Evolutionary conservation across 2,797 vertebrate genomes (phyloP).

Genomic region (Pangasius macronema): DNA sequence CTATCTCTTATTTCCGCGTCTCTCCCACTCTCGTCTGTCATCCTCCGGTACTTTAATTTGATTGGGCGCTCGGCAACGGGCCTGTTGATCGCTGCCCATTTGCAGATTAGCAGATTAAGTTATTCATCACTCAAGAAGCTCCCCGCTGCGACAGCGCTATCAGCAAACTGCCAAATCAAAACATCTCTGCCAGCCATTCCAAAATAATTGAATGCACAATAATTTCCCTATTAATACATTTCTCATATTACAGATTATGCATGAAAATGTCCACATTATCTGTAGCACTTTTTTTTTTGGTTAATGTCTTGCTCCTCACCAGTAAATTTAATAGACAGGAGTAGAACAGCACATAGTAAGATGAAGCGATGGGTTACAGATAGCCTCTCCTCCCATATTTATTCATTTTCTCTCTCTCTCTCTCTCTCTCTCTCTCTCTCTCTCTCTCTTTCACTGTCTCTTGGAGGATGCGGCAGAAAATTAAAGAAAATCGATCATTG

Average conservation of each 20-base stretch:
- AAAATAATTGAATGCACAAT: constrained; percentile 96
- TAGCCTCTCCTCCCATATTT: constrained; percentile 76
- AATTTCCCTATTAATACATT: constrained; percentile 98
- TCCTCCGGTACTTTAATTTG: constrained; percentile 74
- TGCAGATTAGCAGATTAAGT: constrained; percentile 99
- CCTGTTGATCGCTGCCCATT: constrained; percentile 82
- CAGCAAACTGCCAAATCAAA: constrained; percentile 87
- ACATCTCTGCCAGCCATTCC: constrained; percentile 96
- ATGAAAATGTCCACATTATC: constrained; percentile 91
- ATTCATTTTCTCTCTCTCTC: constrained; percentile 38
- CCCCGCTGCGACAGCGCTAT: constrained; percentile 82
- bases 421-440: constrained; percentile 49
- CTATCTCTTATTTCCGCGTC: constrained; percentile 71
- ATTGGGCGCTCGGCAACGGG: constrained; percentile 73
- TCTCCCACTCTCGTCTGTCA: constrained; percentile 59
- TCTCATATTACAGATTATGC: constrained; percentile 93
- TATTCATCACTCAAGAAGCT: constrained; percentile 92
- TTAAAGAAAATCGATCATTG: constrained; percentile 90
- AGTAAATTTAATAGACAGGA: constrained; percentile 85
- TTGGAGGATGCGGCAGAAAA: constrained; percentile 83
- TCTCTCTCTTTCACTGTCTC: constrained; percentile 52
- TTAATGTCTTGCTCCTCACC: constrained; percentile 86
- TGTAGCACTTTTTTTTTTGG: constrained; percentile 70
- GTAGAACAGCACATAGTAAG: constrained; percentile 78
- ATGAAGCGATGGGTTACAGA: constrained; percentile 82